Base-by-base conservation (phyloP, 2,797 vertebrate species). In the Aldrovandia affinis region DNA sequence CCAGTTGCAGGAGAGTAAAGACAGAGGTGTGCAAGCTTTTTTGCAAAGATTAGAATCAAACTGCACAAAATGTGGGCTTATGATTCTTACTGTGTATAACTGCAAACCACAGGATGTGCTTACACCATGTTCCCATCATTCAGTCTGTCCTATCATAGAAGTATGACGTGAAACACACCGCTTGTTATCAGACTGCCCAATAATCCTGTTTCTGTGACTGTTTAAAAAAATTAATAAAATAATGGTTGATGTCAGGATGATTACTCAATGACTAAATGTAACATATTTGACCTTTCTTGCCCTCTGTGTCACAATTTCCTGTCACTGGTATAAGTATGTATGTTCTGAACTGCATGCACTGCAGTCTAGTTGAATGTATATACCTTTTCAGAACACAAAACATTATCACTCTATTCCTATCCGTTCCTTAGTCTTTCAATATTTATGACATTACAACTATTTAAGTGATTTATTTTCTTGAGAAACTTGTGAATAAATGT, bases 51-150 rank as follows among this genome's bases (percentile, higher is more conserved):
- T 18, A 42, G 9, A 77, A 77, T 14, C 39, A n/a, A 47, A 44
- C 68, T 77, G 73, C 73, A 77, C 20, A 39, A 42, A 39, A 73
- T 77, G 73, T n/a, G 22, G 73, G 39, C 73, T 77, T 22, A n/a
- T 77, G 25, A 25, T 77, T 42, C 36, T 47, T 2, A n/a, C 20
- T 77, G 42, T 10, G 15, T 28, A 77, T 44, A 44, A 44, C 22
- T 28, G 12, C 1, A 20, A 77, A 47, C 73, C 42, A 47, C 73
- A 77, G 73, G 73, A 77, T 25, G 42, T 20, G 10, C 20, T n/a
- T 5, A n/a, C 36, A 75, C 36, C 2, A 2, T 63, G 36, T 75
- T 44, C 20, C 36, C 36, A 77, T 15, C 55, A 57, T 15, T 57
- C 39, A 47, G 42, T 25, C 73, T 77, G 73, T 14, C 8, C 25